Evolutionary conservation across 2,888 invertebrate genomes (phyloP).

Genomic region (Aspidiotus rigidus): DNA sequence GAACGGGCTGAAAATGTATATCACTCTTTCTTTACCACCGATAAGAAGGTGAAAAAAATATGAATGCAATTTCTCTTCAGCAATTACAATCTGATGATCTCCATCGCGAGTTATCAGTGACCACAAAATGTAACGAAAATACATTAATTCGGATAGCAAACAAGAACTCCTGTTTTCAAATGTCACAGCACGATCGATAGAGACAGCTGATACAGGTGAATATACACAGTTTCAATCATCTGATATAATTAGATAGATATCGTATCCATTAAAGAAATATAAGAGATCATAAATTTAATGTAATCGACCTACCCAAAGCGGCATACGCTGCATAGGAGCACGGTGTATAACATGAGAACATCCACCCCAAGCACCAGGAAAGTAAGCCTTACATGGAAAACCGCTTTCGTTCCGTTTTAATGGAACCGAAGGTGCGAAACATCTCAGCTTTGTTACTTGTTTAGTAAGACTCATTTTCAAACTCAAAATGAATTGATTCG

Average conservation of each 20-base stretch:
- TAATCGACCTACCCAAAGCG: slow-evolving; percentile 11
- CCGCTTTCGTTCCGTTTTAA: too few relatives aligned
- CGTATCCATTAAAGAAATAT: not conserved
- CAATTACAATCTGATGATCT: too few relatives aligned
- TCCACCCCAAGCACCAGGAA: slow-evolving; percentile 5
- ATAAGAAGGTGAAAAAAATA: too few relatives aligned
- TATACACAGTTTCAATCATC: not conserved
- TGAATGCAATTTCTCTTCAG: too few relatives aligned
- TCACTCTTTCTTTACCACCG: too few relatives aligned
- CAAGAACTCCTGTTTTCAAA: too few relatives aligned
- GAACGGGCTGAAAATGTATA: too few relatives aligned
- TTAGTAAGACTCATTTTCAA: slow-evolving; percentile 18
- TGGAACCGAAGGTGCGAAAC: slow-evolving; percentile 7
- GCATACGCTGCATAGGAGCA: slow-evolving; percentile 13
- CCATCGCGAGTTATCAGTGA: not conserved
- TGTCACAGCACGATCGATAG: not conserved
- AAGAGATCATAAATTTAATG: not conserved
- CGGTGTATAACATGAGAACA: slow-evolving; percentile 14
- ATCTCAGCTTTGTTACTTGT: slow-evolving; percentile 5
- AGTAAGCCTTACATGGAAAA: too few relatives aligned
- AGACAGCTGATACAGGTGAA: not conserved
- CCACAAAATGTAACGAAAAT: too few relatives aligned
- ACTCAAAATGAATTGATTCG: too few relatives aligned
- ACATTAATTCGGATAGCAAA: not conserved
- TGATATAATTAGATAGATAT: not conserved